phyloP scores from a whole-genome alignment of 2,797 vertebrate species.

The Heteromormyrus szaboi region DNA sequence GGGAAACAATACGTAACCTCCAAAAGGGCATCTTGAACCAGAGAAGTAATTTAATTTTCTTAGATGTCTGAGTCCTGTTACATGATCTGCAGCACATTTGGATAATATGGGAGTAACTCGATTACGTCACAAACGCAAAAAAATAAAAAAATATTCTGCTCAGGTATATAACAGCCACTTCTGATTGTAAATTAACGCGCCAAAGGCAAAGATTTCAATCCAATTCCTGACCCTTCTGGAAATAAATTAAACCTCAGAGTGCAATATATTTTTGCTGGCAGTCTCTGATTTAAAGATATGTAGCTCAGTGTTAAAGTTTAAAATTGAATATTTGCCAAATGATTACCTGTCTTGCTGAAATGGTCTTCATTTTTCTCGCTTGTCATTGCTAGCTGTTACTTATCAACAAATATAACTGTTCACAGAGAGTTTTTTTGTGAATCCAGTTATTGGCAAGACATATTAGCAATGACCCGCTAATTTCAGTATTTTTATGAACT shows the following conservation, averaged over 20 bases:
- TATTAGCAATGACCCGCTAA: not conserved
- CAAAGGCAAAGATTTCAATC: not conserved
- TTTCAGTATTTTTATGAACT: not conserved
- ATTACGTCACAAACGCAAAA: not conserved
- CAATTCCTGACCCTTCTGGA: not conserved
- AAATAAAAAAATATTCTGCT: not conserved
- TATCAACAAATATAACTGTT: not conserved
- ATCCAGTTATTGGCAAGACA: not conserved
- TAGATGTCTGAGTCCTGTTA: not conserved
- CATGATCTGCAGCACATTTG: not conserved
- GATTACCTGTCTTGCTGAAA: not conserved
- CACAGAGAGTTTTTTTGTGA: not conserved
- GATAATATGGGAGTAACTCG: not conserved
- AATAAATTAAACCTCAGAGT: not conserved
- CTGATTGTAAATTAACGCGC: not conserved
- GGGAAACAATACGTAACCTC: not conserved
- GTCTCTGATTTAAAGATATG: not conserved
- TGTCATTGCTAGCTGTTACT: not conserved
- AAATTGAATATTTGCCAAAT: slow-evolving; percentile 8
- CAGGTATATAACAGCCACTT: not conserved
- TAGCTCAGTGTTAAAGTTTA: slow-evolving; percentile 10
- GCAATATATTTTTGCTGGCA: slow-evolving; percentile 2
- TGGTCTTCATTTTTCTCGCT: not conserved
- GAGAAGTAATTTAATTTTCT: not conserved
- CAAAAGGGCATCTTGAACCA: not conserved